phyloP scores from a whole-genome alignment of 2,888 invertebrate species.

The Phytoseiulus persimilis region DNA sequence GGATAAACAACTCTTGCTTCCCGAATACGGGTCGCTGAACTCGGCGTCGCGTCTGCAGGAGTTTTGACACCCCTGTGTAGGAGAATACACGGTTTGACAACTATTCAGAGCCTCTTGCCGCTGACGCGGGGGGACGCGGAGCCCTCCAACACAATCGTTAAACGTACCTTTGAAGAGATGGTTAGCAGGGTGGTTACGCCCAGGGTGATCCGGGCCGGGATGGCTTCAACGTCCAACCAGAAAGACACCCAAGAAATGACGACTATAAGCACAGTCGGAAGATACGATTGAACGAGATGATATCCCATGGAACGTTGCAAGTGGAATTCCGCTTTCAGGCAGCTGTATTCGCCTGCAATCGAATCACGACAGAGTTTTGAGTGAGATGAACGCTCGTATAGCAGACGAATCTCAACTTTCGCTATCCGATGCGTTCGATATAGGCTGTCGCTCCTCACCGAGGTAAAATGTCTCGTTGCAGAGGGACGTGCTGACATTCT shows the following conservation, averaged over 20 bases:
- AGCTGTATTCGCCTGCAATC: slow-evolving; percentile 47
- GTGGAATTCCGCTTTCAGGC: slow-evolving; percentile 47
- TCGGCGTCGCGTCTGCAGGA: no score
- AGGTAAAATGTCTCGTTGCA: slow-evolving; percentile 47
- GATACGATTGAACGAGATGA: slow-evolving; percentile 48
- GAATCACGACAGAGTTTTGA: not conserved
- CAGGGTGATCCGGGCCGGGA: slow-evolving; percentile 49
- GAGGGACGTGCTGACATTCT: slow-evolving; percentile 45
- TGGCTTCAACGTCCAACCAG: slow-evolving; percentile 49
- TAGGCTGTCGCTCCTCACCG: slow-evolving; percentile 44
- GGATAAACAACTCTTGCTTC: no score
- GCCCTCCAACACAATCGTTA: no score
- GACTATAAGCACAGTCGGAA: slow-evolving; percentile 49
- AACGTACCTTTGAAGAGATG: slow-evolving; percentile 47
- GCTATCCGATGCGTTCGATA: no score
- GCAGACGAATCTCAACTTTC: not conserved
- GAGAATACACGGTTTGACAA: no score
- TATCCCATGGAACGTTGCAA: slow-evolving; percentile 48
- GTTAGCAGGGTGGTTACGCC: slow-evolving; percentile 49
- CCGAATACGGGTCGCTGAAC: no score
- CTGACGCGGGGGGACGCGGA: no score
- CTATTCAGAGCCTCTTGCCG: no score
- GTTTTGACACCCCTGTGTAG: no score
- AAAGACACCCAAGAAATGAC: slow-evolving; percentile 49
- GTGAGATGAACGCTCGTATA: not conserved